These are phyloP conservation scores for Aspiorhynchus laticeps DNA, from an alignment of 2,113 vertebrate species.

Conservation along the genomic window DNA sequence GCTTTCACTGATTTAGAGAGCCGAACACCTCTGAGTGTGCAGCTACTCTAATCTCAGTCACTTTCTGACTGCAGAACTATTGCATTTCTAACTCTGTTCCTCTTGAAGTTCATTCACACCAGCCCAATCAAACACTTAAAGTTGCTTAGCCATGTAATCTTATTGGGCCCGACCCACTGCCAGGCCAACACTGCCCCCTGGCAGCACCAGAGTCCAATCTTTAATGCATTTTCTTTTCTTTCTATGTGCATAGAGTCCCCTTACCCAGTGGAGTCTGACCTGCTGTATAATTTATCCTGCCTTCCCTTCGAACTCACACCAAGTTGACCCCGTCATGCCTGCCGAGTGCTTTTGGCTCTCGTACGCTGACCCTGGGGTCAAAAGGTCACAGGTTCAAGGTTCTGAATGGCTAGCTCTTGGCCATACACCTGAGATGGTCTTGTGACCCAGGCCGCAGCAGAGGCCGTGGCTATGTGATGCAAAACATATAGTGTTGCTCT, in stretches of 20 bases:
- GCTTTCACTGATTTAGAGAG: constrained; percentile 34
- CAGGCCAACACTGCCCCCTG: constrained; percentile 40
- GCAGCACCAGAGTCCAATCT: constrained; percentile 12
- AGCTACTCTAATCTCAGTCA: neutral
- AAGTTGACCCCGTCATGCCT: constrained; percentile 9
- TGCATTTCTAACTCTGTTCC: neutral
- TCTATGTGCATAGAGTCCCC: neutral
- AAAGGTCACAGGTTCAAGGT: constrained; percentile 45
- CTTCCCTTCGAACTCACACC: constrained; percentile 21
- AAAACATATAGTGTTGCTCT: constrained; percentile 14
- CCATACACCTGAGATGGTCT: constrained; percentile 8
- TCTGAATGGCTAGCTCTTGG: neutral
- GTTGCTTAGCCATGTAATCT: constrained; percentile 11
- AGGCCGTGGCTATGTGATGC: neutral
- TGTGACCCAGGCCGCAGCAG: neutral
- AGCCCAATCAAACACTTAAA: neutral
- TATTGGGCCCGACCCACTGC: neutral
- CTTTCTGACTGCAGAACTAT: constrained; percentile 23
- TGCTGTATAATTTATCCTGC: constrained; percentile 55
- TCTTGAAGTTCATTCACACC: constrained; percentile 10
- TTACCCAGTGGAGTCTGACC: constrained; percentile 5
- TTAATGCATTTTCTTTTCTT: neutral
- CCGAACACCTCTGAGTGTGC: constrained; percentile 2
- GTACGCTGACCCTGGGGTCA: constrained; percentile 46
- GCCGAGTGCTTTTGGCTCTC: neutral